A percentile compares a stretch with the other conserved stretches of the same genome.
These are phyloP conservation scores for Callithrix jacchus DNA, from an alignment of 2,113 vertebrate genomes.

Conservation along the genomic window DNA sequence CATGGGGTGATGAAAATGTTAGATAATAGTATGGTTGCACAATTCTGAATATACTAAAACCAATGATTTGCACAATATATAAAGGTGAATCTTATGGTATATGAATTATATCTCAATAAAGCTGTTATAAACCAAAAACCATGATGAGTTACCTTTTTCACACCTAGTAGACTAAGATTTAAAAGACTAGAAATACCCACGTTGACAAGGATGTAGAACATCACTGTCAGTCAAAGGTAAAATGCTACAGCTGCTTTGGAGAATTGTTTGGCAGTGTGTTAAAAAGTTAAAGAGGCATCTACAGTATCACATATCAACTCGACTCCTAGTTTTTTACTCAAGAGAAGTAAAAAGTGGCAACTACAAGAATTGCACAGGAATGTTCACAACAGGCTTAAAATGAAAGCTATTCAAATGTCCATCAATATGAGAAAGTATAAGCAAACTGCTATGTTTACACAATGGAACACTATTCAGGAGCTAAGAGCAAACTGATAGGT, in stretches of 20 bases:
- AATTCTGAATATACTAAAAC: background rate
- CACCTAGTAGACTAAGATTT: background rate
- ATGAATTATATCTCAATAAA: conserved; percentile 6
- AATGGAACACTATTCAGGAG: background rate
- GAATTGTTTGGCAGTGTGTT: background rate
- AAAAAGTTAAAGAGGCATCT: background rate
- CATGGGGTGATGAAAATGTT: background rate
- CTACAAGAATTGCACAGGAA: background rate
- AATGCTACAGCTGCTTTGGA: background rate
- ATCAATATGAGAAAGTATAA: background rate
- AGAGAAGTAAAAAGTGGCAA: background rate
- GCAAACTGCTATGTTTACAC: background rate
- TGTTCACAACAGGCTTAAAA: background rate
- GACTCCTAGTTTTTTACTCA: background rate
- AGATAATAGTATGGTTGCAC: background rate
- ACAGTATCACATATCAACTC: background rate
- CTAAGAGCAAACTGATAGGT: background rate
- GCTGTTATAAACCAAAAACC: background rate
- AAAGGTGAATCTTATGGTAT: background rate
- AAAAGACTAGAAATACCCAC: background rate
- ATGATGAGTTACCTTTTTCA: background rate
- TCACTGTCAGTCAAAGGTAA: background rate
- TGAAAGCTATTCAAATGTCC: background rate
- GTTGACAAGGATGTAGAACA: background rate
- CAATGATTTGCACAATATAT: background rate